These are phyloP conservation scores for Lonchura striata DNA, from an alignment of 2,113 vertebrate genomes.

Conservation along the genomic window DNA sequence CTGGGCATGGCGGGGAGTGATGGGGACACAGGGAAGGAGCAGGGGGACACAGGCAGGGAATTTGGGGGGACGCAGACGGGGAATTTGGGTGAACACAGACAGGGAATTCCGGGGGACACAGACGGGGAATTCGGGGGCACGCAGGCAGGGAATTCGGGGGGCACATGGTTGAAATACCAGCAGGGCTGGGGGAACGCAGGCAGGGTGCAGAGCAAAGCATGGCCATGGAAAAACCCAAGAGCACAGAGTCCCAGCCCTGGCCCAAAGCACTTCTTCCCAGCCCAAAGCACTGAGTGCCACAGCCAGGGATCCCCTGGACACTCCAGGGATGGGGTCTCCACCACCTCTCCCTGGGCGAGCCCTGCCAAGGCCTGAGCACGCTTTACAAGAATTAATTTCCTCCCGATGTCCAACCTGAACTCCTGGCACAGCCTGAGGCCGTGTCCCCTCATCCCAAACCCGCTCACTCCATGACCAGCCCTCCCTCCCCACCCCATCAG, in stretches of 20 bases:
- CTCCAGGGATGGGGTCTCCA: not conserved
- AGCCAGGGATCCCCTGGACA: fast-evolving
- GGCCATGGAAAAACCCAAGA: not conserved
- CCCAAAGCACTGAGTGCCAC: not conserved
- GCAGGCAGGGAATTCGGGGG: too few relatives aligned
- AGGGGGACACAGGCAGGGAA: too few relatives aligned
- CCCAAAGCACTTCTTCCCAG: not conserved
- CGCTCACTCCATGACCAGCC: fast-evolving
- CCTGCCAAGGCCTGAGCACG: too few relatives aligned
- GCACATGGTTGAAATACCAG: too few relatives aligned
- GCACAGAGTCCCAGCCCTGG: fast-evolving
- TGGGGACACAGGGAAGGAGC: too few relatives aligned
- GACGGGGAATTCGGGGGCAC: too few relatives aligned
- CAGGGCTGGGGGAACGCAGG: not conserved
- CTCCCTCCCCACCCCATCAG: not conserved
- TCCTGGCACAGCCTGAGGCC: not conserved
- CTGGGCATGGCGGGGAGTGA: too few relatives aligned
- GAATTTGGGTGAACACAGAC: too few relatives aligned
- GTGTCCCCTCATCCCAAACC: not conserved
- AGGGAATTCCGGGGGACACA: too few relatives aligned
- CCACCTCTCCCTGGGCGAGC: not conserved
- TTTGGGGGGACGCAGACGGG: too few relatives aligned
- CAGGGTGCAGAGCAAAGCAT: not conserved
- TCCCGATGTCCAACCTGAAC: not conserved
- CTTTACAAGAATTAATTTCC: not conserved